These are phyloP conservation scores for Yasuhikotakia modesta DNA, from an alignment of 2,797 vertebrate species.

Conservation along the genomic window DNA sequence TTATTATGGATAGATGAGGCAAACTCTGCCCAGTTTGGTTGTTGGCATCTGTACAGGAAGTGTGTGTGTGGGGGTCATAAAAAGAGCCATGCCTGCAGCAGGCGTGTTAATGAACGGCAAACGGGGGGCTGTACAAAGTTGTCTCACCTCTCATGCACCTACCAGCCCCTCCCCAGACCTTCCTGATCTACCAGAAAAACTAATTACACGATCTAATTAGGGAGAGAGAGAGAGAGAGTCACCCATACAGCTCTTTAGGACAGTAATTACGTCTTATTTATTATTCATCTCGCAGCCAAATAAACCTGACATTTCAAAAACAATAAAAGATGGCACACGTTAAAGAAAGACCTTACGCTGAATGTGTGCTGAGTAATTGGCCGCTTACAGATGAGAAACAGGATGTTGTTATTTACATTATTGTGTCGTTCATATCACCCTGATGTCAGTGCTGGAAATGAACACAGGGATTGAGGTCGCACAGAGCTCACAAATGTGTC, in stretches of 20 bases:
- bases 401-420: constrained; percentile 74
- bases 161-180: constrained; percentile 83
- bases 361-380: constrained; percentile 95
- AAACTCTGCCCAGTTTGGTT: constrained; percentile 9
- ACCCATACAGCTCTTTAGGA: constrained; percentile 91
- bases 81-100: constrained; percentile 67
- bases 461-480: constrained; percentile 24
- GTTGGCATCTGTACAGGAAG: constrained; percentile 16
- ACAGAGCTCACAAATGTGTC: constrained; percentile 29
- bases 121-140: constrained; percentile 80
- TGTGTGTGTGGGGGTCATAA: constrained; percentile 60
- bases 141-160: constrained; percentile 84
- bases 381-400: constrained; percentile 77
- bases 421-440: constrained; percentile 68
- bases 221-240: constrained; percentile 84
- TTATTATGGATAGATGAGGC: not conserved
- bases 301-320: constrained; percentile 98
- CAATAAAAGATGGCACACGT: constrained; percentile 76
- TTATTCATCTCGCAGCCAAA: constrained; percentile 99
- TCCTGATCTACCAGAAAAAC: constrained; percentile 94
- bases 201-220: constrained; percentile 99
- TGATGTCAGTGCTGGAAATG: constrained; percentile 48
- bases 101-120: constrained; percentile 76
- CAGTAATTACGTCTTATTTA: constrained; percentile 98
- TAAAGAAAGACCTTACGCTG: constrained; percentile 69